These are phyloP conservation scores for human DNA, from an alignment of 2,113 vertebrate genomes.

Conservation along the genomic window GRCh38 chr3:58501-59000, in stretches of 20 bases:
- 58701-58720: not conserved
- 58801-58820: not conserved
- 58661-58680: not conserved
- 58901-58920: not conserved
- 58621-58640: not conserved
- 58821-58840: not conserved
- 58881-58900: not conserved
- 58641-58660: not conserved
- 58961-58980: not conserved
- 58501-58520: not conserved
- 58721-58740: not conserved
- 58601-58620: not conserved
- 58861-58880: not conserved
- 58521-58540: not conserved
- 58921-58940: not conserved
- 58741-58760: not conserved
- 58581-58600: not conserved
- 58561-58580: not conserved
- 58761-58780: not conserved
- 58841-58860: not conserved
- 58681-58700: not conserved
- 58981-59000: not conserved
- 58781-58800: not conserved
- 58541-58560: not conserved
- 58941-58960: not conserved